Conservation (phyloP, 2,888 invertebrate species). For the Plebejus melissa region DNA sequence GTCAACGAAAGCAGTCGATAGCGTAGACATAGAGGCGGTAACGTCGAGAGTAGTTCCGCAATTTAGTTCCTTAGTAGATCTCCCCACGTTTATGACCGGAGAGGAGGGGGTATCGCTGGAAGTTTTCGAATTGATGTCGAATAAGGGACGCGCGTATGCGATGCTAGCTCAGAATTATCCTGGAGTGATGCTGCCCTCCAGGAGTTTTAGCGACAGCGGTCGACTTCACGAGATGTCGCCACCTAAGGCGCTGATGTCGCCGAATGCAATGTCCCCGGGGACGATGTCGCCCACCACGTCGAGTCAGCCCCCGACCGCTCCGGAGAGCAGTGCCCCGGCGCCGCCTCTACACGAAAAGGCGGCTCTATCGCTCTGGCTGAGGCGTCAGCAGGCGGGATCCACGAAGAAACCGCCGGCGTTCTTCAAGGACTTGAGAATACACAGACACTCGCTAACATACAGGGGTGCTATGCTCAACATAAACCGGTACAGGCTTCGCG, state of each 20-base stretch:
- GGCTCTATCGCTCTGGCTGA: conserved; percentile 78
- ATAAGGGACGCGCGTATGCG: conserved; percentile 84
- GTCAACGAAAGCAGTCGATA: conserved; percentile 65
- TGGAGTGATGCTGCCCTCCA: conserved; percentile 83
- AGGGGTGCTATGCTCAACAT: conserved; percentile 92
- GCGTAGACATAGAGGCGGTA: conserved; percentile 58
- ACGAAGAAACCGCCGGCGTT: conserved; percentile 82
- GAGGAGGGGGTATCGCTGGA: conserved; percentile 88
- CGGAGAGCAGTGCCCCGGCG: conserved; percentile 40
- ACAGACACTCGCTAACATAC: conserved; percentile 89
- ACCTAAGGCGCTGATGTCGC: conserved; percentile 56
- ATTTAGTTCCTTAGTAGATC: conserved; percentile 88
- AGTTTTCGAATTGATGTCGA: conserved; percentile 85
- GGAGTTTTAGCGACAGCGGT: conserved; percentile 84
- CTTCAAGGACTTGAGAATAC: conserved; percentile 85
- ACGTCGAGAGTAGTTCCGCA: conserved; percentile 69
- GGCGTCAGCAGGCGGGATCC: conserved; percentile 65
- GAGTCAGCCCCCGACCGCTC: conserved; percentile 42
- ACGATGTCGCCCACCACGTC: conserved; percentile 48
- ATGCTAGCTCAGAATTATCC: conserved; percentile 87
- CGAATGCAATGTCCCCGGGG: conserved; percentile 48
- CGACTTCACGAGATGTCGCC: conserved; percentile 65
- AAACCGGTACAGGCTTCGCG: conserved; percentile 87
- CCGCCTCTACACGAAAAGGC: conserved; percentile 62
- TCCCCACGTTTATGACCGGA: conserved; percentile 90